Base-by-base conservation (phyloP, 1,140 invertebrate species). In the Formica exsecta region DNA sequence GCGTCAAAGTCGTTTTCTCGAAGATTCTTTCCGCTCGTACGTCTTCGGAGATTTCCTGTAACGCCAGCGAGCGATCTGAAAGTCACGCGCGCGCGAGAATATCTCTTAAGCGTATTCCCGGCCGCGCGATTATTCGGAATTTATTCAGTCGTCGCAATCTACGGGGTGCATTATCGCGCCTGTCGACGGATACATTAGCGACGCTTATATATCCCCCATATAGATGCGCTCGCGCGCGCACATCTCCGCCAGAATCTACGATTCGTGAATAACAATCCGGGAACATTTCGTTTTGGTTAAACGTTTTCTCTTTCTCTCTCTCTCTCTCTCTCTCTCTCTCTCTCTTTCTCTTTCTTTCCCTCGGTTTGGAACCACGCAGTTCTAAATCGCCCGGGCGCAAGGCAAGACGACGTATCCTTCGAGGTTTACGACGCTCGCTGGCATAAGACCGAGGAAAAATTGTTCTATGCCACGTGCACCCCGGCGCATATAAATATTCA, bases 381-480 rank as follows among this genome's bases (percentile, higher is more conserved):
- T 25, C 64, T 79, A 85, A 77, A 85, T 41, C 38, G 38, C 38
- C 7, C 1, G 38, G 0, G 38, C 38, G 36, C 48, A 62, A 44
- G 22, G 6, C 66, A 64, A 83, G 74, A 29, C 77, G 80, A 83
- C 64, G 64, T 91, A 91, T 91, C 83, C 88, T 88, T 57, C 59
- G 41, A 66, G 57, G 90, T 92, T 92, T 92, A 92, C 86, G 91
- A 92, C 87, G 83, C 88, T 88, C 88, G 70, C 68, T 68, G 32
- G 86, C 41, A 59, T 41, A 65, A 86, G 62, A 38, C 61, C 11
- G 48, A 19, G 36, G 59, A 57, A 75, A 64, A 75, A 61, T 59
- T 75, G 6, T 66, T 68, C 32, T n/a, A 13, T 29, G 41, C 25
- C 62, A 57, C 66, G 41, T 38, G 48, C 22, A 38, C 19, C 38